A percentile compares a stretch with the other conserved stretches of the same genome.
Evolutionary conservation across 2,888 invertebrate genomes (phyloP).

Genomic region (Melikaiella ostensackeni): DNA sequence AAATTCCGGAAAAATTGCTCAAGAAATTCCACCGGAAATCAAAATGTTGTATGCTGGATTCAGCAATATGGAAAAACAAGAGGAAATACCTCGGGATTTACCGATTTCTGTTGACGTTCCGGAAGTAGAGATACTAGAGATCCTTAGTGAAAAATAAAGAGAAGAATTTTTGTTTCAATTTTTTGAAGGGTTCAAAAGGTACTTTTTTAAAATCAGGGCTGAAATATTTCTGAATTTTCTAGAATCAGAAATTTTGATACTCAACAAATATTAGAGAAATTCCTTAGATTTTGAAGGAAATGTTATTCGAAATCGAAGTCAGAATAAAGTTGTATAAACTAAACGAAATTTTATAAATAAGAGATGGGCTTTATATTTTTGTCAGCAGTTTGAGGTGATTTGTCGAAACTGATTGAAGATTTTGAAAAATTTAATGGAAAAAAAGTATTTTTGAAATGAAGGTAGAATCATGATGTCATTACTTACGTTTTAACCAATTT

Average conservation of each 20-base stretch:
- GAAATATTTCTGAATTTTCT: not conserved
- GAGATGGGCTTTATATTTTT: not conserved
- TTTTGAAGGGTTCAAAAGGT: not conserved
- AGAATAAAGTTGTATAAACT: constrained; percentile 1
- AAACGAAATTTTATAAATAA: not conserved
- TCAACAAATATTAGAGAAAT: not conserved
- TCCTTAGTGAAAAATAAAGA: not conserved
- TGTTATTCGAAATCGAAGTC: not conserved
- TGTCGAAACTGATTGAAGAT: not conserved
- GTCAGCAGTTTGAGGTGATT: not conserved
- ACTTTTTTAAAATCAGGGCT: not conserved
- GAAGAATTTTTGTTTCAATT: not conserved
- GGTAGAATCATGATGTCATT: no score
- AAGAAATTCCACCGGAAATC: not conserved
- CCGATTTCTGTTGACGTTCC: not conserved
- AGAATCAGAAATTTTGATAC: not conserved
- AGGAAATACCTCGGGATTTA: not conserved
- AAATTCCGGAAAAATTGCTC: not conserved
- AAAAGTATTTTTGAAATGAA: not conserved
- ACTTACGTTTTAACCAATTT: no score
- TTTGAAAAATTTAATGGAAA: not conserved
- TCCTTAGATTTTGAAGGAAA: not conserved
- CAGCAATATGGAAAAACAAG: not conserved
- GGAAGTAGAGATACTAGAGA: not conserved
- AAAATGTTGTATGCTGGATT: constrained; percentile 13